Percentiles rank a stretch among this genome's conserved stretches.
Conservation (phyloP, 2,113 vertebrate genomes). For the Clupea harengus region DNA sequence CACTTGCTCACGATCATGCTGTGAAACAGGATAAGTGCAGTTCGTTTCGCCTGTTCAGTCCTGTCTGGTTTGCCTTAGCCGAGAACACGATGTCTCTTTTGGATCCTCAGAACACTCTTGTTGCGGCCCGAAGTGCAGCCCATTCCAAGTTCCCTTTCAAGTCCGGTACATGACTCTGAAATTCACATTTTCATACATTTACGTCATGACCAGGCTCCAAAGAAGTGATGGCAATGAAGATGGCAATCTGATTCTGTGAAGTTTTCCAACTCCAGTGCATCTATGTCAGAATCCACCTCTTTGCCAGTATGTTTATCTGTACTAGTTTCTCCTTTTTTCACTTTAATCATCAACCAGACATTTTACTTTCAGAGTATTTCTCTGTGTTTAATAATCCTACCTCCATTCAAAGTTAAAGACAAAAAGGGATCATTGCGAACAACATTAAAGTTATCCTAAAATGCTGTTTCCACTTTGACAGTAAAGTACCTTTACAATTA, state of each 20-base stretch:
- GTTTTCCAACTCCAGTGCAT: not conserved
- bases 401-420: not conserved
- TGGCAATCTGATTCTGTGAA: not conserved
- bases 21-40: not conserved
- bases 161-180: not conserved
- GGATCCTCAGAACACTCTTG: not conserved
- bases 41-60: slow-evolving; percentile 2
- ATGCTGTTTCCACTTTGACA: not conserved
- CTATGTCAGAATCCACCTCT: not conserved
- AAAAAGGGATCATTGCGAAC: not conserved
- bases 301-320: not conserved
- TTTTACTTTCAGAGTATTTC: not conserved
- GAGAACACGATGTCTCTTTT: not conserved
- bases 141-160: not conserved
- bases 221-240: not conserved
- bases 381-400: not conserved
- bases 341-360: not conserved
- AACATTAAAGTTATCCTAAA: not conserved
- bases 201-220: not conserved
- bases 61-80: slow-evolving; percentile 7
- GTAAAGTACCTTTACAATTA: not conserved
- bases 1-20: not conserved
- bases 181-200: not conserved
- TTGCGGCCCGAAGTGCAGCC: not conserved
- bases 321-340: not conserved